Base-by-base conservation (phyloP, 2,888 invertebrate species). In the Leptopilina syphax region DNA sequence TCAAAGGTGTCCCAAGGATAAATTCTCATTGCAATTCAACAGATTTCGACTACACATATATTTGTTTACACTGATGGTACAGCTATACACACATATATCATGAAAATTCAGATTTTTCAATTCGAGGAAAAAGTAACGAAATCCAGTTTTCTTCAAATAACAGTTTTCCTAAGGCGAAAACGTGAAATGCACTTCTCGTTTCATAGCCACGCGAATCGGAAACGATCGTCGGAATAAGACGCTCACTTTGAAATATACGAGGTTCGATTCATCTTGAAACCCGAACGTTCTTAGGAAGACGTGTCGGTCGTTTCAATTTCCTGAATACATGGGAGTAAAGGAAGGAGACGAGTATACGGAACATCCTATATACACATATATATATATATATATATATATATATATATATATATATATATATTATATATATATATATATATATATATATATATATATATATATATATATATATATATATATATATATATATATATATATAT, bases 221-320 rank as follows among this genome's bases (percentile, higher is more conserved):
- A 78, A 78, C 78, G 78, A 77, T 78, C 68, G 50, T 44, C n/a
- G 68, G 63, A 63, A 70, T 70, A 63, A 68, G 41, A 78, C 63
- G 70, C 47, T 47, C 47, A 27, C 67, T 68, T 44, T 60, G 24
- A 57, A 67, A 78, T 70, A 63, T 63, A 68, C 44, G 60, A 78
- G 78, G 34, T 27, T n/a, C 66, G 77, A 77, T 77, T 60, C 60
- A 67, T 78, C 66, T 78, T 44, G 44, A 54, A 70, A 24, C 50
- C 34, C 54, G 70, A 57, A 70, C 54, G 54, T 27, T 54, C 70
- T 70, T 44, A 44, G 13, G 60, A 60, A 27, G 47, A 27, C 65
- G 65, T 63, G 47, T 70, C 44, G 63, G 63, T 60, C 60, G 41
- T 78, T 78, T 60, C 68, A 63, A 70, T 68, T 63, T 78, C 67